Base-by-base conservation (phyloP, 2,888 invertebrate species). In the Pardosa pseudoannulata region DNA sequence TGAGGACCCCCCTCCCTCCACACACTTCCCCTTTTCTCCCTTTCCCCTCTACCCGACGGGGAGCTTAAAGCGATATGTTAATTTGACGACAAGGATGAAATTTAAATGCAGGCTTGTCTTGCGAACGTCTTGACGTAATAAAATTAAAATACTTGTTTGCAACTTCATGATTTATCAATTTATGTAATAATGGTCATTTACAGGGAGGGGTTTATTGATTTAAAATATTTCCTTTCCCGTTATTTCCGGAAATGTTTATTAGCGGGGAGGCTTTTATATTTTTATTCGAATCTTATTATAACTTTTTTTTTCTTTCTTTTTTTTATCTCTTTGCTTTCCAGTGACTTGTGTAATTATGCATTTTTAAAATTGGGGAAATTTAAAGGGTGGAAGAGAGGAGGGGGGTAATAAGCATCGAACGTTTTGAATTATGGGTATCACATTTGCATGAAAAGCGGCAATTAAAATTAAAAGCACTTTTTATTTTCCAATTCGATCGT, bases 91-190 rank as follows among this genome's bases (percentile, higher is more conserved):
- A 86, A 27, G 79, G 83, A 86, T 86, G 85, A 86, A 86, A 86
- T 86, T 86, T 86, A 86, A 86, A 86, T 74, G 85, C 79, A 39
- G 85, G 78, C 29, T 78, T 67, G 65, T 79, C 46, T 67, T 41
- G 13, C 64, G 50, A 74, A 41, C 74, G 79, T 79, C 83, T 78
- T 86, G 85, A 86, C 85, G 85, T 68, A 86, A 86, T 86, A 86
- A 86, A 86, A 86, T 86, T 86, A 86, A 86, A 86, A 86, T 86
- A 86, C 85, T 86, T 86, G 85, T 86, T 86, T 74, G 85, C 74
- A 74, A 68, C 79, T 86, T 68, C 74, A 86, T 86, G 79, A 86
- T 86, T 86, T 86, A 86, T 86, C 85, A 86, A 86, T 86, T 86
- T 86, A 50, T 86, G 85, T 86, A 86, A 86, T 86, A 86, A 86